Evolutionary conservation across 1,140 invertebrate species (phyloP).

Genomic region (Homalodisca vitripennis): DNA sequence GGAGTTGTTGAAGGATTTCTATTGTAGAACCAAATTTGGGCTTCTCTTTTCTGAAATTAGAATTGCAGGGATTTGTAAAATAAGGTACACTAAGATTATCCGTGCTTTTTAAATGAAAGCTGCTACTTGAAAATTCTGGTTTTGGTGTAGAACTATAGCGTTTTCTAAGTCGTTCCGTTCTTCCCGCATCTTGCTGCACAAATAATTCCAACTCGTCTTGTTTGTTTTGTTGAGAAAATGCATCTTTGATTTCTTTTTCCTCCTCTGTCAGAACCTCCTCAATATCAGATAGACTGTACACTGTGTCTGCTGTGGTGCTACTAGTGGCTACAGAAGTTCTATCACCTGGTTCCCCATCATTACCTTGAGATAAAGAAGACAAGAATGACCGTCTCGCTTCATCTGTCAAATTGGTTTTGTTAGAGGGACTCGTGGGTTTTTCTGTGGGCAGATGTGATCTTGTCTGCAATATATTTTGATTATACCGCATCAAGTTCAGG

Average conservation of each 20-base stretch:
- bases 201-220: slow-evolving; percentile 79
- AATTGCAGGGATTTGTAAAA: slow-evolving; percentile 64
- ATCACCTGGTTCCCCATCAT: slow-evolving; percentile 44
- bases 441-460: slow-evolving; percentile 33
- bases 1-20: slow-evolving; percentile 78
- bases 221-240: slow-evolving; percentile 58
- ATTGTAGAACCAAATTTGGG: slow-evolving; percentile 72
- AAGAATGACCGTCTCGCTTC: slow-evolving; percentile 68
- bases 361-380: slow-evolving; percentile 55
- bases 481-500: slow-evolving; percentile 58
- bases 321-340: slow-evolving; percentile 49
- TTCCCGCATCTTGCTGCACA: slow-evolving; percentile 75
- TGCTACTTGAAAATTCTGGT: neutral
- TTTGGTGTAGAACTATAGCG: slow-evolving; percentile 56
- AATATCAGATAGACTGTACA: slow-evolving; percentile 66
- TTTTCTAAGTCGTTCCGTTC: slow-evolving; percentile 77
- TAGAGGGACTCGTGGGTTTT: neutral
- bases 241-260: slow-evolving; percentile 58
- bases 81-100: slow-evolving; percentile 34
- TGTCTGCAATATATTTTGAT: slow-evolving; percentile 35
- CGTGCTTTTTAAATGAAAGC: neutral
- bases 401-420: slow-evolving; percentile 41
- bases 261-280: slow-evolving; percentile 55
- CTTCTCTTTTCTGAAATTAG: slow-evolving; percentile 75
- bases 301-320: slow-evolving; percentile 47